phyloP scores from a whole-genome alignment of 2,113 vertebrate species.

The Alethe diademata region DNA sequence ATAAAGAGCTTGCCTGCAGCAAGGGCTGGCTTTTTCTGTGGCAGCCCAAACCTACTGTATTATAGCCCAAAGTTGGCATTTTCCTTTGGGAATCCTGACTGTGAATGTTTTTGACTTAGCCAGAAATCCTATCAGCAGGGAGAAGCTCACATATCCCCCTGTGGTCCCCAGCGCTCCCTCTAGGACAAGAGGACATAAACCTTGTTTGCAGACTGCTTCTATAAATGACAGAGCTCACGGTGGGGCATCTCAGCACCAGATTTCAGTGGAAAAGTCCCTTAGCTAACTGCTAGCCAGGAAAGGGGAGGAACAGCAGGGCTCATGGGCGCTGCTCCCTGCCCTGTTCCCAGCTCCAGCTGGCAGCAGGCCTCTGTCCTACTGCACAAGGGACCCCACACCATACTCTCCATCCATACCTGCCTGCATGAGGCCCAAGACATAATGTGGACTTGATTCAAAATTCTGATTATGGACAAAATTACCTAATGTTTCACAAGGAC shows the following conservation, averaged over 20 bases:
- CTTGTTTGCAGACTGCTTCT: neutral
- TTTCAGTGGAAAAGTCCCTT: neutral
- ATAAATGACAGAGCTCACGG: neutral
- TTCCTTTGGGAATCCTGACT: neutral
- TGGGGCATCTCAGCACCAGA: neutral
- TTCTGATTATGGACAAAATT: constrained; percentile 41
- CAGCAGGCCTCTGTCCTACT: neutral
- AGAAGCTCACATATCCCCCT: neutral
- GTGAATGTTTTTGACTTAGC: neutral
- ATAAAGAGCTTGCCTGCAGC: neutral
- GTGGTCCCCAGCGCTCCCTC: neutral
- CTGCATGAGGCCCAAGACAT: neutral
- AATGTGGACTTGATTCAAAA: neutral
- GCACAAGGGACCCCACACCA: neutral
- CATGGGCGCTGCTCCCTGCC: neutral
- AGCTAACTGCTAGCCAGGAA: neutral
- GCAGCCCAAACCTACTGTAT: neutral
- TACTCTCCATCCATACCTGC: neutral
- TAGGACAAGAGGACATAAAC: neutral
- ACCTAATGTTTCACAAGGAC: constrained; percentile 24
- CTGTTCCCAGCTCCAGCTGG: neutral
- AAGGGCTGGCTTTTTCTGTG: neutral
- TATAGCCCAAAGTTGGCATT: neutral
- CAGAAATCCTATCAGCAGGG: neutral
- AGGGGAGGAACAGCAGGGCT: neutral